These are phyloP conservation scores for Zaprionus davidi DNA, from an alignment of 1,140 invertebrate species.

Conservation along the genomic window DNA sequence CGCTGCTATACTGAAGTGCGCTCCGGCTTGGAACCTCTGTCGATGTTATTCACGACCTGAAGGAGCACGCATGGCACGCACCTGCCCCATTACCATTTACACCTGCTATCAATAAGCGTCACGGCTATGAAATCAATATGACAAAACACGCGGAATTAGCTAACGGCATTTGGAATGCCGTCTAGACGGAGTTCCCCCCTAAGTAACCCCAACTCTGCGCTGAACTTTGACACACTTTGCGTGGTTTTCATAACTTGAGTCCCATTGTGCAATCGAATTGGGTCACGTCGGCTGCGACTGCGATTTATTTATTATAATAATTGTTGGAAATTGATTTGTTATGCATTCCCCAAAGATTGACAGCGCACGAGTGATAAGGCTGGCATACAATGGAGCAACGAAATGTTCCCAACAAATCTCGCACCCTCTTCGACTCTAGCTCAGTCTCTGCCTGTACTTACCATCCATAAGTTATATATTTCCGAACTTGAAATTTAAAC, in stretches of 20 bases:
- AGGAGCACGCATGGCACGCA: constrained; percentile 40
- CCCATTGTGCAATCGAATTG: constrained; percentile 25
- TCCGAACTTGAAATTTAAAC: neutral
- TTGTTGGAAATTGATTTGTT: constrained; percentile 28
- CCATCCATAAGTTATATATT: constrained; percentile 13
- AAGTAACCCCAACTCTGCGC: neutral
- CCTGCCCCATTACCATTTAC: constrained; percentile 34
- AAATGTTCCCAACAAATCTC: neutral
- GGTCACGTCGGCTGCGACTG: constrained; percentile 7
- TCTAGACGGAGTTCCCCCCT: constrained; percentile 29
- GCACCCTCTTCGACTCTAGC: neutral
- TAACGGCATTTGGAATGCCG: constrained; percentile 28
- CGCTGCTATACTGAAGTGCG: constrained; percentile 35
- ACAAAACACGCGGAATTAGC: constrained; percentile 31
- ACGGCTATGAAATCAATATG: constrained; percentile 45
- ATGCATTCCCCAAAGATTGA: constrained; percentile 3
- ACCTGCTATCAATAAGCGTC: constrained; percentile 51
- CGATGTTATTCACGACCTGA: neutral
- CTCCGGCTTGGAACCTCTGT: neutral
- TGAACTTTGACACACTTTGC: constrained; percentile 70
- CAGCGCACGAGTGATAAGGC: neutral
- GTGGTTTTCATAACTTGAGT: constrained; percentile 46
- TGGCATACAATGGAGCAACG: neutral
- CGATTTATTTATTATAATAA: constrained; percentile 19
- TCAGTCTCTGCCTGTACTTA: neutral